A percentile compares a stretch with the other conserved stretches of the same genome.
These are phyloP conservation scores for Phenacoccus solenopsis DNA, from an alignment of 1,140 invertebrate species.

Conservation along the genomic window DNA sequence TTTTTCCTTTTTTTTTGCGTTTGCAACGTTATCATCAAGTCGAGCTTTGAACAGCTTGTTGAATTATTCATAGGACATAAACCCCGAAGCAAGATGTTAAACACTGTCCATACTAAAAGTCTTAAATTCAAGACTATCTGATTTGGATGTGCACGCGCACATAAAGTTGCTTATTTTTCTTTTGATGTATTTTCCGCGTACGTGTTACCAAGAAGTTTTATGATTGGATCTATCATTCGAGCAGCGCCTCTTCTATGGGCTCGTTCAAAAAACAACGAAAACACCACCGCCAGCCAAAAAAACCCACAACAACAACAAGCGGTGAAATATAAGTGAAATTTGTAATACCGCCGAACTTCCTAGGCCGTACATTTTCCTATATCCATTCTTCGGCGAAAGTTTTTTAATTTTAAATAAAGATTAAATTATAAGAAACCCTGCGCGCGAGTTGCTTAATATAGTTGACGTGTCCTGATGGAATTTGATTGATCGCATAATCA, in stretches of 20 bases:
- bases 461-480: background rate
- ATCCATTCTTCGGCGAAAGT: background rate
- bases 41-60: slow-evolving; percentile 1
- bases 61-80: slow-evolving; percentile 3
- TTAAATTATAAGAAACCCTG: background rate
- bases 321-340: background rate
- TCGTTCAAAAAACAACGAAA: background rate
- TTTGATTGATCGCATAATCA: background rate
- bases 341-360: no score
- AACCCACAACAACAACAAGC: no score
- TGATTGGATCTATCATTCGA: background rate
- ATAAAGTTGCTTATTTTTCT: slow-evolving; percentile 3
- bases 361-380: background rate
- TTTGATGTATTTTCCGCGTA: background rate
- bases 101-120: slow-evolving; percentile 1
- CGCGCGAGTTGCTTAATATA: background rate
- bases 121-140: slow-evolving; percentile 2
- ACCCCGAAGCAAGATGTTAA: background rate
- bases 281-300: background rate
- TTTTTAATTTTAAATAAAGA: background rate
- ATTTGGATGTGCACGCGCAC: background rate
- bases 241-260: no score
- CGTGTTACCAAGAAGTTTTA: slow-evolving; percentile 1
- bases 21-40: background rate
- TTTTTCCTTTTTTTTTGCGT: background rate